Base-by-base conservation (phyloP, 1,140 invertebrate species). In the Megalonaias nervosa region DNA sequence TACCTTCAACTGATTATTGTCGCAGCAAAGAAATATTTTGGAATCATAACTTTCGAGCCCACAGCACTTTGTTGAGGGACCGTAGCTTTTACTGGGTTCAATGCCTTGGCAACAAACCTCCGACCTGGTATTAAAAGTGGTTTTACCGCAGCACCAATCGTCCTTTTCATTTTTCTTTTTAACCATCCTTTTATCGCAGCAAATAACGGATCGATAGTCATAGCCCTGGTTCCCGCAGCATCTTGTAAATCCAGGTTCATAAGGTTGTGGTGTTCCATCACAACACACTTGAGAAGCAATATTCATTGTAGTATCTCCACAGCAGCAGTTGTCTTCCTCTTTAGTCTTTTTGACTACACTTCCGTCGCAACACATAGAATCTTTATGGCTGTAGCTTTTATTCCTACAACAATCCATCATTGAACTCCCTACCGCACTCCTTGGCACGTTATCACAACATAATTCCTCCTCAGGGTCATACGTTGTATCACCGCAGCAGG, bases 81-180 rank as follows among this genome's bases (percentile, higher is more conserved):
- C n/a, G 55, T 61, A 56, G 58, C 71, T 56, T 23, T 67, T n/a
- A 26, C 13, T 21, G 31, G 67, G 62, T 67, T 71, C 71, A 58
- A 66, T 67, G 12, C 71, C 76, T 64, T 73, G 73, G 59, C 76
- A 78, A 60, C 76, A 78, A 12, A 78, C 65, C n/a, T 78, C 70
- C 15, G 14, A 68, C 15, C 58, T 59, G 62, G 76, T 73, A 65
- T 78, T 64, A n/a, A 78, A 78, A 3, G 76, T 78, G 11, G 76
- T 78, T 17, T 72, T n/a, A 23, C 76, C 76, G 58, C 76, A 78
- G 48, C 76, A 78, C 16, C 71, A 78, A 69, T 78, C 74, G 21
- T 78, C 76, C 5, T 73, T 57, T 19, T 60, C 31, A 61, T 68
- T 69, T 64, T 26, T 68, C 19, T 62, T 21, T 55, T 73, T 62